Evolutionary conservation across 2,797 vertebrate genomes (phyloP).

Genomic region (Lutra lutra): DNA sequence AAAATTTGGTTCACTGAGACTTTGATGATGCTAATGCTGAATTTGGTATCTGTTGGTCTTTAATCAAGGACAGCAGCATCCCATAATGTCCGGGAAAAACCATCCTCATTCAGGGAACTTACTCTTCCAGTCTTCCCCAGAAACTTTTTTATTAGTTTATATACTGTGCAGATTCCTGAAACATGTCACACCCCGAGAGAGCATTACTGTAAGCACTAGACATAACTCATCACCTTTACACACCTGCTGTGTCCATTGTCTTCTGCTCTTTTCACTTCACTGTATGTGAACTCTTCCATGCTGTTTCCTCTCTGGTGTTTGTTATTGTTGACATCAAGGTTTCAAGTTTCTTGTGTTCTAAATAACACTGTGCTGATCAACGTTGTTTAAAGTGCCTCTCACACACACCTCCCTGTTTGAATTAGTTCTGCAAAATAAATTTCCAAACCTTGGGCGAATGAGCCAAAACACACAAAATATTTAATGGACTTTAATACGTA

Average conservation of each 20-base stretch:
- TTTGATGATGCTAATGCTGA: not conserved
- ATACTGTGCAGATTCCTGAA: not conserved
- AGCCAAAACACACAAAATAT: not conserved
- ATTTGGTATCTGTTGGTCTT: not conserved
- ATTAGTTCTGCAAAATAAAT: conserved; percentile 44
- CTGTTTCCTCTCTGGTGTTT: not conserved
- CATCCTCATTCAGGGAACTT: not conserved
- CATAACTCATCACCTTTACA: not conserved
- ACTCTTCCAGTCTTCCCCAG: not conserved
- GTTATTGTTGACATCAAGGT: not conserved
- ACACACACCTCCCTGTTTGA: not conserved
- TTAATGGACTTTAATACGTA: not conserved
- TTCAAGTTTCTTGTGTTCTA: not conserved
- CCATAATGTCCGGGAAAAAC: not conserved
- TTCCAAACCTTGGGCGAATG: not conserved
- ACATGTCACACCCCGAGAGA: not conserved
- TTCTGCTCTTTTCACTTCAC: not conserved
- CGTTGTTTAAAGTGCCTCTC: not conserved
- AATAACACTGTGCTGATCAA: not conserved
- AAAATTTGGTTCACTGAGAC: conserved; percentile 33
- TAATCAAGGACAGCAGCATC: not conserved
- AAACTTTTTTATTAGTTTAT: not conserved
- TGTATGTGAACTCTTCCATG: not conserved
- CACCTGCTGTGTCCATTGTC: not conserved
- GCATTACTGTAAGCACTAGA: not conserved